A percentile compares a stretch with the other conserved stretches of the same genome.
These are phyloP conservation scores for Ondatra zibethicus DNA, from an alignment of 2,113 vertebrate species.

Conservation along the genomic window DNA sequence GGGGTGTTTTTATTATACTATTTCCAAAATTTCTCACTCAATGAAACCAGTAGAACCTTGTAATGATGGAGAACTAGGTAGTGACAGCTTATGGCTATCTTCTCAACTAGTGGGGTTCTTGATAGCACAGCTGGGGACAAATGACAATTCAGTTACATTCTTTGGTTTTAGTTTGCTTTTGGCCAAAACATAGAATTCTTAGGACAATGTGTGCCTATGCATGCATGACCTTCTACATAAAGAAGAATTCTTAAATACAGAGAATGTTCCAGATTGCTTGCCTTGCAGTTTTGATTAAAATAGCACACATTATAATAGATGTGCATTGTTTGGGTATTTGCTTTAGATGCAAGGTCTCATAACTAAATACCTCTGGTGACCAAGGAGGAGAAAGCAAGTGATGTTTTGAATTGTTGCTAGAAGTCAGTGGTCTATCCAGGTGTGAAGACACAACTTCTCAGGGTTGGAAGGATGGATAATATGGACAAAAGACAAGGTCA, in stretches of 20 bases:
- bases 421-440: rapidly evolving
- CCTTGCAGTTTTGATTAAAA: background rate
- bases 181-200: background rate
- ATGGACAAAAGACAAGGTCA: background rate
- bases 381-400: background rate
- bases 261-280: background rate
- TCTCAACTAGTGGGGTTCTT: background rate
- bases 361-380: background rate
- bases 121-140: background rate
- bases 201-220: background rate
- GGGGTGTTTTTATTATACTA: background rate
- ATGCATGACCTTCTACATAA: background rate
- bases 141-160: background rate
- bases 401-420: background rate
- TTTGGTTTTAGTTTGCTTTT: conserved; percentile 26
- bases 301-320: background rate
- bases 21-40: conserved; percentile 16
- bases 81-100: background rate
- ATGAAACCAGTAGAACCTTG: background rate
- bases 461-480: background rate
- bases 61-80: background rate
- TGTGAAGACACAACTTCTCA: background rate
- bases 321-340: background rate
- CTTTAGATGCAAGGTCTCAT: conserved; percentile 1
- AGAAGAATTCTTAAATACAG: background rate